phyloP scores from a whole-genome alignment of 2,888 invertebrate species.

The Elmis aenea region DNA sequence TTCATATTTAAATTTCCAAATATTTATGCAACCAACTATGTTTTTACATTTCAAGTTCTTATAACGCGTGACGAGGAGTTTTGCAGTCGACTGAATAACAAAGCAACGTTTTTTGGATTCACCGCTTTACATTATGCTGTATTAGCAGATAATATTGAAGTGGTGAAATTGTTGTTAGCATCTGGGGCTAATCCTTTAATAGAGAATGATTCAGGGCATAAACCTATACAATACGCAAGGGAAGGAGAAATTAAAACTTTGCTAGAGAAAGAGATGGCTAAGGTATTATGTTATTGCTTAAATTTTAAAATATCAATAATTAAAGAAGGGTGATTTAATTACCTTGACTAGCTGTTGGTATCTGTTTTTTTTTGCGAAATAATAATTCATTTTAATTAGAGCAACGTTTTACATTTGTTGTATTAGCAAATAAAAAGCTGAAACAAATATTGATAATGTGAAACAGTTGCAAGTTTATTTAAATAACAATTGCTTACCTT shows the following conservation, averaged over 20 bases:
- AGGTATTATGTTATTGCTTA: too few relatives aligned
- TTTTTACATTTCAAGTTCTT: slow-evolving; percentile 45
- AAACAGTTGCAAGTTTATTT: too few relatives aligned
- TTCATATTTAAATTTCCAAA: slow-evolving; percentile 4
- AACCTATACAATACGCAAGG: slow-evolving; percentile 67
- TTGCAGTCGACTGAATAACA: slow-evolving; percentile 61
- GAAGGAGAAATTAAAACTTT: slow-evolving; percentile 60
- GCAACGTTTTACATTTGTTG: too few relatives aligned
- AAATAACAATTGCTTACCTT: too few relatives aligned
- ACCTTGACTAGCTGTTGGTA: too few relatives aligned
- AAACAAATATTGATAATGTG: too few relatives aligned
- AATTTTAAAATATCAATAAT: too few relatives aligned
- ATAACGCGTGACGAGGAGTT: slow-evolving; percentile 78
- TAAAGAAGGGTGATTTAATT: too few relatives aligned
- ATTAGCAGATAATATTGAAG: slow-evolving; percentile 61
- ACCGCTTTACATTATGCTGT: slow-evolving; percentile 88
- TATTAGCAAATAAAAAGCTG: too few relatives aligned
- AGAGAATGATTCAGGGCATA: slow-evolving; percentile 74
- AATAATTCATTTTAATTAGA: too few relatives aligned
- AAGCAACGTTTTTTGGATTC: slow-evolving; percentile 77
- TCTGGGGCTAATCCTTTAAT: slow-evolving; percentile 69
- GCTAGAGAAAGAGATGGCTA: slow-evolving; percentile 52
- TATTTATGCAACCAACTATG: not conserved
- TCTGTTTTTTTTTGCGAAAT: too few relatives aligned
- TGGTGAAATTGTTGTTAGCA: slow-evolving; percentile 62